These are phyloP conservation scores for Euthynnus affinis DNA, from an alignment of 2,797 vertebrate genomes.

Conservation along the genomic window DNA sequence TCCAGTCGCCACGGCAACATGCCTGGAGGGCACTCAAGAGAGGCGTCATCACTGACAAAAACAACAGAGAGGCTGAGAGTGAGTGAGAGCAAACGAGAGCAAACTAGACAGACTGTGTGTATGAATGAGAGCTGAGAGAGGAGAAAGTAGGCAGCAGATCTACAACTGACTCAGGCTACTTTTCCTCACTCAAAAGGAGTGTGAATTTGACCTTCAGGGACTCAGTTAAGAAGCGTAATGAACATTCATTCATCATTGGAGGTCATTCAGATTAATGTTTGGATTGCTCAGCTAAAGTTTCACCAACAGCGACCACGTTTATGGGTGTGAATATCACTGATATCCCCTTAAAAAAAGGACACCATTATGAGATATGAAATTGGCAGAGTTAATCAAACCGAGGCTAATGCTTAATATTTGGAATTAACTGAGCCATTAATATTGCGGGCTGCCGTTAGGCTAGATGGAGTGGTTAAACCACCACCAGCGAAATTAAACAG, in stretches of 20 bases:
- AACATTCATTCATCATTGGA: slow-evolving; percentile 60
- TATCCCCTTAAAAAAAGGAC: slow-evolving; percentile 64
- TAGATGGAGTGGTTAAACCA: slow-evolving; percentile 79
- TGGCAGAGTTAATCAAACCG: slow-evolving; percentile 80
- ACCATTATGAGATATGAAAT: slow-evolving; percentile 77
- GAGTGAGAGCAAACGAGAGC: slow-evolving; percentile 64
- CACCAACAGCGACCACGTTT: slow-evolving; percentile 51
- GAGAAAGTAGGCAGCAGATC: slow-evolving; percentile 44
- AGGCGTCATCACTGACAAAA: slow-evolving; percentile 80
- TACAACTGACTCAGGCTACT: slow-evolving; percentile 34
- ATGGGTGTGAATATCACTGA: slow-evolving; percentile 64
- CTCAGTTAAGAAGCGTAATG: slow-evolving; percentile 58
- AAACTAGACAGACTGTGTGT: slow-evolving; percentile 58
- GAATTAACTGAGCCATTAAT: slow-evolving; percentile 80
- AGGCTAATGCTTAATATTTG: slow-evolving; percentile 79
- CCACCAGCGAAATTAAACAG: slow-evolving; percentile 79
- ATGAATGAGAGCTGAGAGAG: slow-evolving; percentile 52
- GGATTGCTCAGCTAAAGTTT: slow-evolving; percentile 55
- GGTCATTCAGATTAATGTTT: slow-evolving; percentile 62
- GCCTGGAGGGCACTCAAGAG: slow-evolving; percentile 81
- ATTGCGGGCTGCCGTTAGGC: slow-evolving; percentile 60
- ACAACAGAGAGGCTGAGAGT: slow-evolving; percentile 71
- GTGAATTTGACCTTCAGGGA: slow-evolving; percentile 66
- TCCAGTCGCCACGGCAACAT: slow-evolving; percentile 85
- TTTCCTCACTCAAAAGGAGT: slow-evolving; percentile 41